Conservation (phyloP, 2,888 invertebrate genomes). For the Mythimna vitellina region DNA sequence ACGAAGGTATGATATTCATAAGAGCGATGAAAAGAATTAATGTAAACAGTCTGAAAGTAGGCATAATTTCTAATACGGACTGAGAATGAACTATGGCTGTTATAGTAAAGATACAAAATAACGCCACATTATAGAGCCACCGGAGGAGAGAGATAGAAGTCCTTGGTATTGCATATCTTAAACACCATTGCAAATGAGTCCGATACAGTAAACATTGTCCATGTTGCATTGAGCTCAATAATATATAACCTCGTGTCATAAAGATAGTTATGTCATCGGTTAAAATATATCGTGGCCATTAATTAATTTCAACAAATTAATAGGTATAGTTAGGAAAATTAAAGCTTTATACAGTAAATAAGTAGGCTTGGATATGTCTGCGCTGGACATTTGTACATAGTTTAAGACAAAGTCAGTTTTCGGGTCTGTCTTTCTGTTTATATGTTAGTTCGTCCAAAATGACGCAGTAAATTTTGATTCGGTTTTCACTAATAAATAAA, state of each 20-base stretch:
- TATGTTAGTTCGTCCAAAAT: no score
- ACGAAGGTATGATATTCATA: not conserved
- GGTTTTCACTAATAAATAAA: no score
- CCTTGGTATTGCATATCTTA: not conserved
- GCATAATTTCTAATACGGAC: not conserved
- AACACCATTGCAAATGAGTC: not conserved
- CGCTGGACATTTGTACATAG: no score
- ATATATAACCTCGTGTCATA: conserved; percentile 24
- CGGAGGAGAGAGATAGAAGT: not conserved
- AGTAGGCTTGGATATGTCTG: no score
- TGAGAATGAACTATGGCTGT: not conserved
- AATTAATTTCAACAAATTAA: conserved; percentile 4
- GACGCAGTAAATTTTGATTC: no score
- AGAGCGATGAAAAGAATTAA: not conserved
- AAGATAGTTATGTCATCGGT: conserved; percentile 28
- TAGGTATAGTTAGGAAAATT: not conserved
- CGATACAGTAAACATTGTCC: not conserved
- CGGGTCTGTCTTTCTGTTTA: no score
- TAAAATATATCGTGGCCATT: conserved; percentile 14
- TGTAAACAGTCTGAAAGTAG: not conserved
- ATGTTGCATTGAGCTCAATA: not conserved
- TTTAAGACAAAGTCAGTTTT: no score
- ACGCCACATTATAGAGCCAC: not conserved
- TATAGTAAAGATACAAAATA: not conserved
- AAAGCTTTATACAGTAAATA: not conserved